These are phyloP conservation scores for Drosophila pallidifrons DNA, from an alignment of 1,140 invertebrate species.

Conservation along the genomic window DNA sequence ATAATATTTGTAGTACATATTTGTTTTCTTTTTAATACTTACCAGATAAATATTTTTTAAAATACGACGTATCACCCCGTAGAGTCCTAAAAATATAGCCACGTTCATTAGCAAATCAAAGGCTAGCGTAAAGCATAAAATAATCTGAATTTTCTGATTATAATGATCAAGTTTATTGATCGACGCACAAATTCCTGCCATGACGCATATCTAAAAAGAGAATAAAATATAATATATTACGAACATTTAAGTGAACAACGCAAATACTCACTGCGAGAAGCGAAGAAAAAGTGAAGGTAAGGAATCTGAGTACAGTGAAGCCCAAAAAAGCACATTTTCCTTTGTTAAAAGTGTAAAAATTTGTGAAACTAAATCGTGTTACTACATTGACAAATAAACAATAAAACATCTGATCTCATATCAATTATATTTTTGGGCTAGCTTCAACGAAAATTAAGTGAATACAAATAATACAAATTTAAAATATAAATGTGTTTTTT, in stretches of 20 bases:
- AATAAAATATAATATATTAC: neutral
- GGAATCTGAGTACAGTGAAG: neutral
- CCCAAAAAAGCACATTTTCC: slow-evolving; percentile 42
- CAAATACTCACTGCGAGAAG: slow-evolving; percentile 32
- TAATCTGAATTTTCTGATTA: neutral
- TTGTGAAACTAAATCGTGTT: neutral
- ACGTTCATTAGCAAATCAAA: slow-evolving; percentile 18
- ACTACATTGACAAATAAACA: neutral
- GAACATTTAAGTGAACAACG: neutral
- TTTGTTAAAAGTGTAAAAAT: neutral
- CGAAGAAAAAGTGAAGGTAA: neutral
- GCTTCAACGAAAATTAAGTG: neutral
- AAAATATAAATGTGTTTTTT: slow-evolving; percentile 6
- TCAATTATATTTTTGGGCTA: neutral
- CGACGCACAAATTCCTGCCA: neutral
- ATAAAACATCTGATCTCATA: neutral
- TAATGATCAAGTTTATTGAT: neutral
- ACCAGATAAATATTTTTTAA: neutral
- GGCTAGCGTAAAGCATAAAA: slow-evolving; percentile 9
- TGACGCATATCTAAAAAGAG: slow-evolving; percentile 14
- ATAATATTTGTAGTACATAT: neutral
- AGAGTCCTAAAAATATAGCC: slow-evolving; percentile 5
- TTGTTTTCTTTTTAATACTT: neutral
- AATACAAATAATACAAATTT: neutral
- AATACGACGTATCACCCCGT: slow-evolving; percentile 6